Evolutionary conservation across 2,888 invertebrate species (phyloP).

Genomic region (Branchipolynoe longqiensis): DNA sequence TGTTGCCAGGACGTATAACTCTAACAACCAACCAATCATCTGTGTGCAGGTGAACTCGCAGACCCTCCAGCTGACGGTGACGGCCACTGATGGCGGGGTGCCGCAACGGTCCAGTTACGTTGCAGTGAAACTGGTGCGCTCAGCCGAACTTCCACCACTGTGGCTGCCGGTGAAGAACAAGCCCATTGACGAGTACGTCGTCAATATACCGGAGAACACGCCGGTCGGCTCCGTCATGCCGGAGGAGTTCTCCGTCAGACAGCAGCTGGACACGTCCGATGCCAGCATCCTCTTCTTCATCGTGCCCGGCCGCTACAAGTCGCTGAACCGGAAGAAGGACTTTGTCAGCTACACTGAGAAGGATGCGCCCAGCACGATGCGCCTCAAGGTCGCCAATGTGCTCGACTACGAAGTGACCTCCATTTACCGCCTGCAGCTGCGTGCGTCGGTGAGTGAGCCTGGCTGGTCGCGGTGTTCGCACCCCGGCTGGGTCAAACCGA

Average conservation of each 20-base stretch:
- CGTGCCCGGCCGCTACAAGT: not conserved
- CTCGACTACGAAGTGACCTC: slow-evolving; percentile 50
- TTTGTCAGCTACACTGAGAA: not conserved
- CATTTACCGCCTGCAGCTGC: slow-evolving; percentile 44
- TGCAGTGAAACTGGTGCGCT: not conserved
- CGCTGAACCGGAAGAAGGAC: not conserved
- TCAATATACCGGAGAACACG: slow-evolving; percentile 17
- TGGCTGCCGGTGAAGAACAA: not conserved
- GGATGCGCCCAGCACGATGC: slow-evolving; percentile 2
- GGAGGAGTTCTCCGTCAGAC: not conserved
- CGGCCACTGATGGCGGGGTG: slow-evolving; percentile 26
- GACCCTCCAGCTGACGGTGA: slow-evolving; percentile 12
- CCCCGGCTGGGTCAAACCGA: too few relatives aligned
- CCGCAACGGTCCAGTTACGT: not conserved
- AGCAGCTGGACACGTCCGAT: not conserved
- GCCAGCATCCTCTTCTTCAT: slow-evolving; percentile 13
- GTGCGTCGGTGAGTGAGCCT: slow-evolving; percentile 58
- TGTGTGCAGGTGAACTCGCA: not conserved
- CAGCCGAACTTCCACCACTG: slow-evolving; percentile 15
- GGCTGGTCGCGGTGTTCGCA: too few relatives aligned
- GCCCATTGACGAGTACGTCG: not conserved
- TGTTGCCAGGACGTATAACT: too few relatives aligned
- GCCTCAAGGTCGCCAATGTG: not conserved
- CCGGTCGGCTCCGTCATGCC: not conserved
- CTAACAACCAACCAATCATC: too few relatives aligned